Evolutionary conservation across 2,888 invertebrate genomes (phyloP).

Genomic region (Coenonympha glycerion): DNA sequence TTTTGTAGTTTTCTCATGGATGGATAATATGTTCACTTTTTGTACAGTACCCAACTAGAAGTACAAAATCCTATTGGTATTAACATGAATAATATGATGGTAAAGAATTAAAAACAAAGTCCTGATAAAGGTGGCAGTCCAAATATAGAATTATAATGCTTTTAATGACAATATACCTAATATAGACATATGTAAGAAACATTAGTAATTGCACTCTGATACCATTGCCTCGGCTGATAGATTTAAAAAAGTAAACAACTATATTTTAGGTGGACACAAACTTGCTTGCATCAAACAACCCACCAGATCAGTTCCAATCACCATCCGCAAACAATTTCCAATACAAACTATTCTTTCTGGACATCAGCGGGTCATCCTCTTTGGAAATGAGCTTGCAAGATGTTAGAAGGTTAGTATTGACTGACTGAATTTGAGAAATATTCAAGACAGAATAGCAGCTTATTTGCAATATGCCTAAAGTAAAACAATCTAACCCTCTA

Average conservation of each 20-base stretch:
- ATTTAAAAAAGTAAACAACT: not conserved
- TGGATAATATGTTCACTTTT: too few species aligned
- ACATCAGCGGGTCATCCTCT: conserved; percentile 84
- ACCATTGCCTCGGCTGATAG: too few species aligned
- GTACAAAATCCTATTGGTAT: too few species aligned
- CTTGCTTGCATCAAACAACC: conserved; percentile 58
- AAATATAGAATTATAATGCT: too few species aligned
- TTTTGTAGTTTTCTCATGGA: too few species aligned
- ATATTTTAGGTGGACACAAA: conserved; percentile 65
- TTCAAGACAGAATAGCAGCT: not conserved
- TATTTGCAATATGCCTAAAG: conserved; percentile 1
- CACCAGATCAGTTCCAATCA: conserved; percentile 70
- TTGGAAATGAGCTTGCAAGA: conserved; percentile 82
- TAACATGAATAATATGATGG: too few species aligned
- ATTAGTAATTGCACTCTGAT: too few species aligned
- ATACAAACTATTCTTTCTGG: conserved; percentile 84
- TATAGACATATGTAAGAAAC: too few species aligned
- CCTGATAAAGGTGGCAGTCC: too few species aligned
- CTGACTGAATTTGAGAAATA: not conserved
- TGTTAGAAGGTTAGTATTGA: conserved; percentile 76
- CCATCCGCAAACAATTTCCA: conserved; percentile 82
- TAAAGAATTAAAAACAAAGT: too few species aligned
- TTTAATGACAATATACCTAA: too few species aligned
- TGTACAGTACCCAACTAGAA: too few species aligned
- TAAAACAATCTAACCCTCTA: conserved; percentile 18